Conservation (phyloP, 2,888 invertebrate genomes). For the Allygus modestus region DNA sequence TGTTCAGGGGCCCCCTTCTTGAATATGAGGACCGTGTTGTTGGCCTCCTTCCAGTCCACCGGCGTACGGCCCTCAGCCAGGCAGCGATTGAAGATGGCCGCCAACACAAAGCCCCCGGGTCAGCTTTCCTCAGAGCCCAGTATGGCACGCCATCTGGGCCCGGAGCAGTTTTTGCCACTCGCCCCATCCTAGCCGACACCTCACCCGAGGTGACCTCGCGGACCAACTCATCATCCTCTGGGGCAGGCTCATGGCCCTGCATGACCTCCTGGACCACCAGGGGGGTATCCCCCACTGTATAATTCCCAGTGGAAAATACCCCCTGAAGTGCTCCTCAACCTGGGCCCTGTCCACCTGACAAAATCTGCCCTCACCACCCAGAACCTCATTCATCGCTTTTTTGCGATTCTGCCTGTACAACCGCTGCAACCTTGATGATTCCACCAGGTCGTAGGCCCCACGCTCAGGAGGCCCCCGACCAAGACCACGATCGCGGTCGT, state of each 20-base stretch:
- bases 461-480: background rate
- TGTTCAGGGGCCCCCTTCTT: background rate
- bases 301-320: background rate
- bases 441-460: background rate
- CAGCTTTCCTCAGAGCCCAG: background rate
- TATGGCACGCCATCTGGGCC: conserved; percentile 21
- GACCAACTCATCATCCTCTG: background rate
- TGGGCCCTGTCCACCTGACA: background rate
- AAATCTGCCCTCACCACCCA: background rate
- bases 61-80: background rate
- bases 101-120: conserved; percentile 16
- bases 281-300: background rate
- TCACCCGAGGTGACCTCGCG: background rate
- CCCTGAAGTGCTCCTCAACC: background rate
- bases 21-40: conserved; percentile 41
- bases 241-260: background rate
- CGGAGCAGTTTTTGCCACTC: conserved; percentile 14
- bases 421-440: background rate
- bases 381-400: background rate
- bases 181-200: background rate
- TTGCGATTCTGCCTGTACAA: background rate
- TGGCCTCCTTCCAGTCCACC: background rate
- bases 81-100: background rate
- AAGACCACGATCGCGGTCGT: background rate
- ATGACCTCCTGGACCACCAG: background rate